phyloP scores from a whole-genome alignment of 1,140 invertebrate genomes.

The Leptinotarsa undecemlineata region DNA sequence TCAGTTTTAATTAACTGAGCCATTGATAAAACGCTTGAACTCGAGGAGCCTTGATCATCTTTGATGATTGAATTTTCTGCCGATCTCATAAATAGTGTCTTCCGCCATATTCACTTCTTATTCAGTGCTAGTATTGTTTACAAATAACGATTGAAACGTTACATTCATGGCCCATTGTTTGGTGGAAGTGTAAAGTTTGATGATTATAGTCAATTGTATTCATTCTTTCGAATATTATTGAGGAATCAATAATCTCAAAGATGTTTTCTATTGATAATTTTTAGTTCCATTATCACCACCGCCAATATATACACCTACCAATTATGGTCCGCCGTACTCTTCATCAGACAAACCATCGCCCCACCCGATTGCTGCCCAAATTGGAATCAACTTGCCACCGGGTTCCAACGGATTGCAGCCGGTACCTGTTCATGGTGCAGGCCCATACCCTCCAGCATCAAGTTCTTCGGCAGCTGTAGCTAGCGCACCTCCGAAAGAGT shows the following conservation, averaged over 20 bases:
- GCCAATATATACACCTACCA: background rate
- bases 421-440: background rate
- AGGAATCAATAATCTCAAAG: background rate
- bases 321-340: background rate
- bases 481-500: background rate
- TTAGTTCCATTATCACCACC: background rate
- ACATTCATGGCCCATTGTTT: too few species aligned
- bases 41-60: too few species aligned
- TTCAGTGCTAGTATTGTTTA: too few species aligned
- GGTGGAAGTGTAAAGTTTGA: background rate
- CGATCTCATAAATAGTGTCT: too few species aligned
- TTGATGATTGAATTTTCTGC: too few species aligned
- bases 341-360: background rate
- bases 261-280: background rate
- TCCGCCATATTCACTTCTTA: too few species aligned
- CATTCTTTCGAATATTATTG: background rate
- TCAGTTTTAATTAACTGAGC: too few species aligned
- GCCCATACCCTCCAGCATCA: background rate
- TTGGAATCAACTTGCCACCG: background rate
- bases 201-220: background rate
- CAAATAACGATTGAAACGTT: too few species aligned
- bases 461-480: background rate
- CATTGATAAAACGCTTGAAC: too few species aligned
- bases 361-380: background rate
- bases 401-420: background rate